These are phyloP conservation scores for Drosophila malerkotliana DNA, from an alignment of 1,140 invertebrate species.

Conservation along the genomic window DNA sequence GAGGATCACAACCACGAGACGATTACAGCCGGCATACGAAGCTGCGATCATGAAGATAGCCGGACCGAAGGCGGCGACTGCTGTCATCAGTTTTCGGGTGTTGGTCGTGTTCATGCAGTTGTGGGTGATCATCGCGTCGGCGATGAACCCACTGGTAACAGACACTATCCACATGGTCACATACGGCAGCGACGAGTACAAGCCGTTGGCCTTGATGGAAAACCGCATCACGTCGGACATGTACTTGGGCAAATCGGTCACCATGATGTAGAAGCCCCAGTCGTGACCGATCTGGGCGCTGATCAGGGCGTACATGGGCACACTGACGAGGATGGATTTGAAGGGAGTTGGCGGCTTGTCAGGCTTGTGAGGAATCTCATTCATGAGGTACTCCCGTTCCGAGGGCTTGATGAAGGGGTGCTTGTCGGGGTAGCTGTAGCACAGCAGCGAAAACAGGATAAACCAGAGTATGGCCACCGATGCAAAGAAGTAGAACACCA, in stretches of 20 bases:
- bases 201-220: slow-evolving; percentile 45
- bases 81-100: slow-evolving; percentile 16
- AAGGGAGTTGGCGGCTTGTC: slow-evolving; percentile 84
- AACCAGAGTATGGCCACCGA: slow-evolving; percentile 88
- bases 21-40: slow-evolving; percentile 56
- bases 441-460: slow-evolving; percentile 83
- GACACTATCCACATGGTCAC: slow-evolving; percentile 55
- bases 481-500: slow-evolving; percentile 92
- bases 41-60: slow-evolving; percentile 44
- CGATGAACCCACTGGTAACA: slow-evolving; percentile 26
- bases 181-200: slow-evolving; percentile 59
- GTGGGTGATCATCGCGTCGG: slow-evolving; percentile 46
- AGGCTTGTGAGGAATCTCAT: slow-evolving; percentile 35
- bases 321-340: slow-evolving; percentile 86
- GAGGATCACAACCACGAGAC: slow-evolving; percentile 18
- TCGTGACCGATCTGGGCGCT: slow-evolving; percentile 89
- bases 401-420: slow-evolving; percentile 89
- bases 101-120: slow-evolving; percentile 17
- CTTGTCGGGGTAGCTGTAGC: slow-evolving; percentile 86
- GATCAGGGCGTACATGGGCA: slow-evolving; percentile 86
- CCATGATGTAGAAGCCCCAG: slow-evolving; percentile 94
- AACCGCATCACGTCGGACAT: slow-evolving; percentile 55
- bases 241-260: slow-evolving; percentile 91
- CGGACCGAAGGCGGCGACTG: slow-evolving; percentile 38
- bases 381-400: slow-evolving; percentile 88